These are phyloP conservation scores for Chelonus formosanus DNA, from an alignment of 2,888 invertebrate species.

Conservation along the genomic window DNA sequence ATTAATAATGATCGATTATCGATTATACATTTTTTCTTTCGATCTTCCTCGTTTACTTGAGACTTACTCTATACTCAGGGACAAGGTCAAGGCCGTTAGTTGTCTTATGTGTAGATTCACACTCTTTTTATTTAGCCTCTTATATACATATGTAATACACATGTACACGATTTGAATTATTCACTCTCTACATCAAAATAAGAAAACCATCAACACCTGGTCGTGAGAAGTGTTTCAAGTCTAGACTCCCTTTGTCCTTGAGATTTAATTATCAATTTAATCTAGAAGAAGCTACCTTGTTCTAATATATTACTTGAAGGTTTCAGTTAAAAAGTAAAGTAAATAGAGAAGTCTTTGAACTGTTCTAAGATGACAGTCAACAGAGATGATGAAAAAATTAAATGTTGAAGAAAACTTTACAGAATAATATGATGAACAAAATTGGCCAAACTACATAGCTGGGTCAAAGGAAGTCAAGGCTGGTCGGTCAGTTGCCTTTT, in stretches of 20 bases:
- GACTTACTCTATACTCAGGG: conserved; percentile 46
- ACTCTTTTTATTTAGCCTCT: conserved; percentile 4
- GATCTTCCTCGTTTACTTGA: conserved; percentile 37
- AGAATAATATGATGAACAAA: too few relatives aligned
- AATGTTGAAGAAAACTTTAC: too few relatives aligned
- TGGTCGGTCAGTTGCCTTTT: conserved; percentile 59
- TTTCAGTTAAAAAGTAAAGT: too few relatives aligned
- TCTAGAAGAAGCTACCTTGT: not conserved
- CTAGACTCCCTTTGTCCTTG: conserved; percentile 37
- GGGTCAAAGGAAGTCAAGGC: conserved; percentile 60
- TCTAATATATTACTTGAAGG: not conserved
- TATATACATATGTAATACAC: too few relatives aligned
- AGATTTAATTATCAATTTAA: not conserved
- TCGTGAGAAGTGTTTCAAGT: too few relatives aligned
- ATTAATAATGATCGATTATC: not conserved
- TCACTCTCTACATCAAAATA: conserved; percentile 7
- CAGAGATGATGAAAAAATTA: not conserved
- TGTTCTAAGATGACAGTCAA: conserved; percentile 8
- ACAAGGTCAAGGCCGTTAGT: conserved; percentile 62
- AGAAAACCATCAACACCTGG: too few relatives aligned
- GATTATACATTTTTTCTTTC: conserved; percentile 14
- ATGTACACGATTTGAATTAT: conserved; percentile 9
- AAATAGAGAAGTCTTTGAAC: not conserved
- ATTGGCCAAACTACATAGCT: conserved; percentile 30
- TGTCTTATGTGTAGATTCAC: conserved; percentile 41